Percentiles rank a stretch among this genome's conserved stretches.
These are phyloP conservation scores for Liparis tanakae DNA, from an alignment of 2,797 vertebrate genomes.

Conservation along the genomic window DNA sequence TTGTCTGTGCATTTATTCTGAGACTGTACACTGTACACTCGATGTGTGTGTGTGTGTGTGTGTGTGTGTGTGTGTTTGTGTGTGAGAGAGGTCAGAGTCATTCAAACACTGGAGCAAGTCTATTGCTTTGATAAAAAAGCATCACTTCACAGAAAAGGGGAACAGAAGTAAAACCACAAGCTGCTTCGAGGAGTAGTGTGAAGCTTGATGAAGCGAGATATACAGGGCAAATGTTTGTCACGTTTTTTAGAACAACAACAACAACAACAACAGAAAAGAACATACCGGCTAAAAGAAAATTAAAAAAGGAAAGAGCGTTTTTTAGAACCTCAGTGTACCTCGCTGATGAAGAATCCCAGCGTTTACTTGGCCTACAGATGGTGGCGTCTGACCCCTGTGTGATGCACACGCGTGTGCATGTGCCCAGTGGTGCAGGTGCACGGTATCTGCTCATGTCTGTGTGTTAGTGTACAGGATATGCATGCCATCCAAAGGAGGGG, in stretches of 20 bases:
- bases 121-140: conserved; percentile 83
- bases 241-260: conserved; percentile 45
- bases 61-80: conserved; percentile 63
- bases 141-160: conserved; percentile 76
- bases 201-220: conserved; percentile 61
- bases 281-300: conserved; percentile 40
- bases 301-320: conserved; percentile 43
- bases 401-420: conserved; percentile 33
- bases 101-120: conserved; percentile 81
- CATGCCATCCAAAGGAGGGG: conserved; percentile 43
- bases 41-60: conserved; percentile 36
- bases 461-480: conserved; percentile 52
- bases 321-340: conserved; percentile 67
- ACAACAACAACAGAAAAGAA: conserved; percentile 33
- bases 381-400: conserved; percentile 41
- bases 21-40: conserved; percentile 77
- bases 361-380: conserved; percentile 29
- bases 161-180: conserved; percentile 58
- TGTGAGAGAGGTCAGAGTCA: conserved; percentile 78
- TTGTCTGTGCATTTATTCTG: conserved; percentile 85
- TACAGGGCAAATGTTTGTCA: conserved; percentile 68
- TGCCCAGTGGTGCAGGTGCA: conserved; percentile 35
- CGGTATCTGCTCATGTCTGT: conserved; percentile 38
- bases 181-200: conserved; percentile 75
- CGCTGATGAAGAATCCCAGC: conserved; percentile 50